A percentile compares a stretch with the other conserved stretches of the same genome.
Evolutionary conservation across 1,140 invertebrate genomes (phyloP).

Genomic region (Ceratina japonica): DNA sequence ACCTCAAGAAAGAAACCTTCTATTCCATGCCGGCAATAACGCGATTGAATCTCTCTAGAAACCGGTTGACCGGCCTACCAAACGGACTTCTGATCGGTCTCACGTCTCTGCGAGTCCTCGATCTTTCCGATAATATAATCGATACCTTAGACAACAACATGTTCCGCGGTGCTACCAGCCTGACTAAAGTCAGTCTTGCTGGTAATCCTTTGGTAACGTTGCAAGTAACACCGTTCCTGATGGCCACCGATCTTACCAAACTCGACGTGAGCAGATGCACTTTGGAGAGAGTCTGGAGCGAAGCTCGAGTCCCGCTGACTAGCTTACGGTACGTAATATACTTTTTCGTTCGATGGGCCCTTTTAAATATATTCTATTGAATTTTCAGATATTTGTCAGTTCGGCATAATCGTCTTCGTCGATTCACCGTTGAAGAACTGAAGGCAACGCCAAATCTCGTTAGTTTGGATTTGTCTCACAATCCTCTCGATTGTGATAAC

Average conservation of each 20-base stretch:
- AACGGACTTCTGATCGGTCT: constrained; percentile 78
- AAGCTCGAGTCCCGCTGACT: constrained; percentile 70
- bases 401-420: constrained; percentile 69
- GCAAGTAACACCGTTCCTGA: constrained; percentile 83
- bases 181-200: constrained; percentile 84
- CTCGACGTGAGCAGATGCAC: constrained; percentile 85
- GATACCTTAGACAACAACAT: constrained; percentile 80
- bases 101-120: constrained; percentile 82
- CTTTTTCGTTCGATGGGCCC: not conserved
- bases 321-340: constrained; percentile 61
- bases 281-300: constrained; percentile 83
- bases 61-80: constrained; percentile 73
- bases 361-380: not conserved
- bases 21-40: constrained; percentile 84
- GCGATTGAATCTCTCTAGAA: constrained; percentile 83
- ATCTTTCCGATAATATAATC: constrained; percentile 85
- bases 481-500: constrained; percentile 75
- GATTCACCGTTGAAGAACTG: constrained; percentile 75
- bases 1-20: constrained; percentile 82
- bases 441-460: constrained; percentile 73
- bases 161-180: constrained; percentile 80
- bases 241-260: constrained; percentile 79
- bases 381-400: constrained; percentile 71
- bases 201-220: constrained; percentile 85
- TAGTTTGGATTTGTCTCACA: constrained; percentile 74